Evolutionary conservation across 1,140 invertebrate genomes (phyloP).

Genomic region (Triops longicaudatus): DNA sequence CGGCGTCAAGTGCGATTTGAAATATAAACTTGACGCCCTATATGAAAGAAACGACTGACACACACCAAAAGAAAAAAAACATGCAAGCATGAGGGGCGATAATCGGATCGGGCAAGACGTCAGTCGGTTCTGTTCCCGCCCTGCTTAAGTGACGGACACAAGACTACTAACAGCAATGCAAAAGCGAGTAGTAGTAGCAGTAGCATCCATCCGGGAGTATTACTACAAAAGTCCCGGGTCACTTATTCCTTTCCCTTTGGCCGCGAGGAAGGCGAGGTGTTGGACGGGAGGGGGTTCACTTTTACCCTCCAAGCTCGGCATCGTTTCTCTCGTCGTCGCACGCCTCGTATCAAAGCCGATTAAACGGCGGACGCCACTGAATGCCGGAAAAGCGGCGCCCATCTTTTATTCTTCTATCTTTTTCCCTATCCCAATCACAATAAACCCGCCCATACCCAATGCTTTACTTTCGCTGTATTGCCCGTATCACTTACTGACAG

Average conservation of each 20-base stretch:
- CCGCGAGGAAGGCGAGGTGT: background rate
- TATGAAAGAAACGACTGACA: background rate
- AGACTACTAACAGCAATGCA: background rate
- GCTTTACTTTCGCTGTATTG: background rate
- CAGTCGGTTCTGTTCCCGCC: constrained; percentile 13
- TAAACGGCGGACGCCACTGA: constrained; percentile 6
- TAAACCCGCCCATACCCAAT: background rate
- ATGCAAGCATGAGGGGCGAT: background rate
- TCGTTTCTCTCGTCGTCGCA: background rate
- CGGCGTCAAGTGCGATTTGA: background rate
- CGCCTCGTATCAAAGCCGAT: background rate
- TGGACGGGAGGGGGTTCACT: background rate
- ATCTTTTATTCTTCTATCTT: constrained; percentile 8
- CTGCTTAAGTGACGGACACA: constrained; percentile 14
- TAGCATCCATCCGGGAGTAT: constrained; percentile 11
- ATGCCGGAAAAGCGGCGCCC: background rate
- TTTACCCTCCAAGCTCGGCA: background rate
- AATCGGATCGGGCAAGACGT: constrained; percentile 8
- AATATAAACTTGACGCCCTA: background rate
- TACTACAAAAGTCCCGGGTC: constrained; percentile 2
- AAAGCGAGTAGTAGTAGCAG: background rate
- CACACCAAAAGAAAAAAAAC: background rate
- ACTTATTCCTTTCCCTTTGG: constrained; percentile 12
- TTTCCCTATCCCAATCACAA: background rate
- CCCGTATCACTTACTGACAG: background rate